Percentiles rank a stretch among this genome's conserved stretches.
Evolutionary conservation across 2,113 vertebrate species (phyloP).

Genomic region (Chionis minor): DNA sequence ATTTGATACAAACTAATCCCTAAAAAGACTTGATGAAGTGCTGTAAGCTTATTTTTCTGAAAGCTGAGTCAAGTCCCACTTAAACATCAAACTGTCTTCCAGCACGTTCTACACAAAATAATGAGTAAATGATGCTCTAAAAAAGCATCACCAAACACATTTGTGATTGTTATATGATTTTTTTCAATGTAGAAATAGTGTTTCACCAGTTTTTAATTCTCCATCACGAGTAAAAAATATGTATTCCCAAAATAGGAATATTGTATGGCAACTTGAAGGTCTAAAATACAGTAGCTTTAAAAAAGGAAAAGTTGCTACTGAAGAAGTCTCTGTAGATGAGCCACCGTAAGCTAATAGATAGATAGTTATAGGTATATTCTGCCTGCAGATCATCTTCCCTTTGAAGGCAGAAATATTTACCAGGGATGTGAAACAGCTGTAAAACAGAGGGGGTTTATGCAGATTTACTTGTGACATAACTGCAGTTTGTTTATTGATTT

Average conservation of each 20-base stretch:
- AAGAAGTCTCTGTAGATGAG: not conserved
- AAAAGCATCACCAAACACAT: not conserved
- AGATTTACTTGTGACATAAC: not conserved
- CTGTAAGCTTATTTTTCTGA: conserved; percentile 55
- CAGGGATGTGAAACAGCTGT: not conserved
- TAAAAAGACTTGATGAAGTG: conserved; percentile 55
- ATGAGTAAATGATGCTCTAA: conserved; percentile 32
- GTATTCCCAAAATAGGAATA: not conserved
- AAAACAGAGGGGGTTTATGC: not conserved
- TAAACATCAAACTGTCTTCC: conserved; percentile 51
- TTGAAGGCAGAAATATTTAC: not conserved
- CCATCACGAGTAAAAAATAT: not conserved
- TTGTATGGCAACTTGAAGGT: not conserved
- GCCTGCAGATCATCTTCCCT: not conserved
- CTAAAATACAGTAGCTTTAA: not conserved
- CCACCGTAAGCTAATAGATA: not conserved
- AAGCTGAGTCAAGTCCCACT: conserved; percentile 56
- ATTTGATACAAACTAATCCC: conserved; percentile 59
- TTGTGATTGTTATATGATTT: not conserved
- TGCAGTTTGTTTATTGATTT: not conserved
- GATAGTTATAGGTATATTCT: not conserved
- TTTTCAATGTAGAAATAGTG: not conserved
- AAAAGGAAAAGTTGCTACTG: not conserved
- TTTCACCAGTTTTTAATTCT: conserved; percentile 21
- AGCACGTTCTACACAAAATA: conserved; percentile 10